phyloP scores from a whole-genome alignment of 2,113 vertebrate genomes.

The Syngnathus floridae region DNA sequence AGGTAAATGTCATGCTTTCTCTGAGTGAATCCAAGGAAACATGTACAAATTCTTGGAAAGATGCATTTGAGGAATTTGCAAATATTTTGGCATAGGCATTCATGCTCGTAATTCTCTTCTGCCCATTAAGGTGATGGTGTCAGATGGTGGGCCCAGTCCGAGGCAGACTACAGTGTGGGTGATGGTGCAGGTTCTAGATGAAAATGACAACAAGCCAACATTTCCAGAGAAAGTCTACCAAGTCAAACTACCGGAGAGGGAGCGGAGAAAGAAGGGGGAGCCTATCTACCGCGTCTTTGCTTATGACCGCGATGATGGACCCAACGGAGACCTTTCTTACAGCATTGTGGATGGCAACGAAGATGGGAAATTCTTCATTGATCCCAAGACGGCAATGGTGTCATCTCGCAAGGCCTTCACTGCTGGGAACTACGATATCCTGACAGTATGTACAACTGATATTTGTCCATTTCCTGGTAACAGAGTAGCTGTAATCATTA shows the following conservation, averaged over 20 bases:
- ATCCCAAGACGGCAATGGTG: constrained; percentile 91
- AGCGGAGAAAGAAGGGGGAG: constrained; percentile 85
- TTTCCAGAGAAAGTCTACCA: constrained; percentile 95
- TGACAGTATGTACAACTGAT: constrained; percentile 76
- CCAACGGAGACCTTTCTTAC: constrained; percentile 91
- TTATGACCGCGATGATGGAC: constrained; percentile 86
- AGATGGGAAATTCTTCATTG: constrained; percentile 92
- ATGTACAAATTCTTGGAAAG: not conserved
- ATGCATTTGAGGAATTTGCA: not conserved
- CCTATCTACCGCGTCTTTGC: constrained; percentile 92
- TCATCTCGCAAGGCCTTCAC: constrained; percentile 92
- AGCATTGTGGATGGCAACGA: constrained; percentile 91
- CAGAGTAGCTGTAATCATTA: not conserved
- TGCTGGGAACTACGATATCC: constrained; percentile 89
- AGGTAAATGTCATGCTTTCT: not conserved
- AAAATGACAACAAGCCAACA: constrained; percentile 93
- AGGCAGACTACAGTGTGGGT: constrained; percentile 87
- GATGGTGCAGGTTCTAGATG: constrained; percentile 86
- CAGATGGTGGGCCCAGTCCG: constrained; percentile 80
- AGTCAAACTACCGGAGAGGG: constrained; percentile 87
- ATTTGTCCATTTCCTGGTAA: not conserved
- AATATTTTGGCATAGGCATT: not conserved
- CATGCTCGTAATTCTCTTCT: not conserved
- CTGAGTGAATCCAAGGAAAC: not conserved
- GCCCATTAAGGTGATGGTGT: constrained; percentile 79